Conservation (phyloP, 2,888 invertebrate genomes). For the Anticlea derivata region DNA sequence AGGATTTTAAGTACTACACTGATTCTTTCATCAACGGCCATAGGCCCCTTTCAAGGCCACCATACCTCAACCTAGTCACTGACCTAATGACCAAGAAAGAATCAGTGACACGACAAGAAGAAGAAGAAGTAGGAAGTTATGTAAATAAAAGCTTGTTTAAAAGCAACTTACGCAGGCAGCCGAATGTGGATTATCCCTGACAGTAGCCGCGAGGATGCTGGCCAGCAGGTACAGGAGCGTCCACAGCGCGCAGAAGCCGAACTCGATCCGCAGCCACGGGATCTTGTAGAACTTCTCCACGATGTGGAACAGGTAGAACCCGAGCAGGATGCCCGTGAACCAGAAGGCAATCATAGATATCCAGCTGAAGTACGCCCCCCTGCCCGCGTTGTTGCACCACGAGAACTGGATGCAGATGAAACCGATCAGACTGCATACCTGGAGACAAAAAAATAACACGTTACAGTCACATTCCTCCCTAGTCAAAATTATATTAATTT, state of each 20-base stretch:
- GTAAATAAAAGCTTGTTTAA: too few species aligned
- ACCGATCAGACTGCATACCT: conserved; percentile 88
- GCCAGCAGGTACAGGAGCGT: conserved; percentile 90
- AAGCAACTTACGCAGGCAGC: conserved; percentile 88
- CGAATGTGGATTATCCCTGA: conserved; percentile 82
- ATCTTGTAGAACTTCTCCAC: conserved; percentile 93
- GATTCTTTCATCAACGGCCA: too few species aligned
- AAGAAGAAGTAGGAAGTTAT: too few species aligned
- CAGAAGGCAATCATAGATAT: conserved; percentile 93
- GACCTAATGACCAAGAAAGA: too few species aligned
- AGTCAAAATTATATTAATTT: too few species aligned
- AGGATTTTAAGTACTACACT: too few species aligned
- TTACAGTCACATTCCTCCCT: too few species aligned
- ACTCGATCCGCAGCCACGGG: conserved; percentile 94
- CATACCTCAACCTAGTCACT: too few species aligned
- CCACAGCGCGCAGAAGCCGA: conserved; percentile 90
- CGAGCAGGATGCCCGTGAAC: conserved; percentile 91
- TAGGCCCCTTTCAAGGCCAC: too few species aligned
- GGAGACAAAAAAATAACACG: conserved; percentile 29
- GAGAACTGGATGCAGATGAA: conserved; percentile 92
- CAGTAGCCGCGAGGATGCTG: conserved; percentile 87
- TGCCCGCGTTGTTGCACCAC: conserved; percentile 71
- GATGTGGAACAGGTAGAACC: conserved; percentile 92
- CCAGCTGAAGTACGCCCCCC: conserved; percentile 89
- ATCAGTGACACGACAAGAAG: too few species aligned